Evolutionary conservation across 2,113 vertebrate genomes (phyloP).

Genomic region (Ailuropoda melanoleuca): DNA sequence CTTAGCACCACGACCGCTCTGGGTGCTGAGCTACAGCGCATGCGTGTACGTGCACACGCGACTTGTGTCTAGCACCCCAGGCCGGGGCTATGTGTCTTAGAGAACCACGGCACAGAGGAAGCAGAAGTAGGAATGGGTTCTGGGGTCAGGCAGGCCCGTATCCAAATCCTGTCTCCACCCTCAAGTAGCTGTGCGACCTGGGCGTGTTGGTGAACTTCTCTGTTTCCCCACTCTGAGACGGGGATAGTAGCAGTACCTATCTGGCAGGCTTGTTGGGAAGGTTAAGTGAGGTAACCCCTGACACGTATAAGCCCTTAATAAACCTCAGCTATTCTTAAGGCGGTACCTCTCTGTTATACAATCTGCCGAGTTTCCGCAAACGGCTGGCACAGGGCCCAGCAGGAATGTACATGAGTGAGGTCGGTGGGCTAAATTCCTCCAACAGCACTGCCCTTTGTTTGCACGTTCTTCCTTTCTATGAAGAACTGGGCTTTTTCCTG

Average conservation of each 20-base stretch:
- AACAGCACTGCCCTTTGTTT: neutral
- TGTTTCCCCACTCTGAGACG: neutral
- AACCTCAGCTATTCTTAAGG: neutral
- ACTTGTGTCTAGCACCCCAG: neutral
- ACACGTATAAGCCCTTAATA: neutral
- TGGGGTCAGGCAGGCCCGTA: neutral
- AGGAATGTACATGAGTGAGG: neutral
- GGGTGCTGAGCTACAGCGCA: neutral
- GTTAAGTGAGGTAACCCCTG: neutral
- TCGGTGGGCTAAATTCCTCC: neutral
- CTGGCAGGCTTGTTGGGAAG: neutral
- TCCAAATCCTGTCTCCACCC: neutral
- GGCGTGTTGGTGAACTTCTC: neutral
- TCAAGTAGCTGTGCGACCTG: neutral
- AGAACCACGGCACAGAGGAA: neutral
- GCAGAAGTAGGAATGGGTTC: neutral
- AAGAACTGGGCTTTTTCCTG: neutral
- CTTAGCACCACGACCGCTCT: neutral
- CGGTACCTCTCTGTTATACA: neutral
- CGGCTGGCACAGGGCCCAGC: neutral
- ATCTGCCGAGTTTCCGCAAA: neutral
- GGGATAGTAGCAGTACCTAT: neutral
- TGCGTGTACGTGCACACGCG: rapidly evolving
- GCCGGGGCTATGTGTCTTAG: neutral
- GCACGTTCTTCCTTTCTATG: neutral